phyloP scores from a whole-genome alignment of 2,888 invertebrate genomes.

The Trachelus tabidus region DNA sequence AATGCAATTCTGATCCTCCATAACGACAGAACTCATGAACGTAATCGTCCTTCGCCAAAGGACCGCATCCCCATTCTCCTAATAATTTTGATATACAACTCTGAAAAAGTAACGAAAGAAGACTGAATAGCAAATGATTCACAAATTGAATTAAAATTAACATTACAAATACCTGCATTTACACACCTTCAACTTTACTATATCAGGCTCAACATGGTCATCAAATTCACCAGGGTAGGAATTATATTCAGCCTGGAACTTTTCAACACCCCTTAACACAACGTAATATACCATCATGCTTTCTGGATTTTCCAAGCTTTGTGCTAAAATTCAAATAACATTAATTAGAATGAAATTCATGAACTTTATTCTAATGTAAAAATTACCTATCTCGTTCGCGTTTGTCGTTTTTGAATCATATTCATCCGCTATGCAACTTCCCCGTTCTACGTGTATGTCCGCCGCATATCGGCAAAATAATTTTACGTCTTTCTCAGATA shows the following conservation, averaged over 20 bases:
- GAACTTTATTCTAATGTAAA: constrained; percentile 11
- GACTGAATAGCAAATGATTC: background rate
- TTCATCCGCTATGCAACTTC: constrained; percentile 84
- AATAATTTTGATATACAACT: constrained; percentile 76
- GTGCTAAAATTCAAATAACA: constrained; percentile 67
- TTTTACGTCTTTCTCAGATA: constrained; percentile 85
- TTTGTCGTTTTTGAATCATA: constrained; percentile 75
- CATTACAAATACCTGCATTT: background rate
- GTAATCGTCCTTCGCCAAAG: constrained; percentile 87
- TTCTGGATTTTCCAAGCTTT: constrained; percentile 84
- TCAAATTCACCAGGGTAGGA: constrained; percentile 90
- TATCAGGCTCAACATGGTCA: constrained; percentile 89
- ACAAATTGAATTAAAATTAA: background rate
- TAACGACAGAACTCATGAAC: constrained; percentile 96
- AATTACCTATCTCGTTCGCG: constrained; percentile 70
- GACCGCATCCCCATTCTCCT: constrained; percentile 86
- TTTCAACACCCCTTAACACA: constrained; percentile 89
- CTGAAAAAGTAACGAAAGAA: constrained; percentile 51
- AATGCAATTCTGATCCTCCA: constrained; percentile 94
- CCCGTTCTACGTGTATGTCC: constrained; percentile 82
- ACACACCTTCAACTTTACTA: constrained; percentile 82
- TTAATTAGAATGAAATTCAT: constrained; percentile 33
- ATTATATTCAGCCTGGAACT: constrained; percentile 89
- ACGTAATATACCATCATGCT: constrained; percentile 91
- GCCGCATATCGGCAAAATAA: constrained; percentile 90